A percentile compares a stretch with the other conserved stretches of the same genome.
Evolutionary conservation across 2,888 invertebrate genomes (phyloP).

Genomic region (Dynastes maya): DNA sequence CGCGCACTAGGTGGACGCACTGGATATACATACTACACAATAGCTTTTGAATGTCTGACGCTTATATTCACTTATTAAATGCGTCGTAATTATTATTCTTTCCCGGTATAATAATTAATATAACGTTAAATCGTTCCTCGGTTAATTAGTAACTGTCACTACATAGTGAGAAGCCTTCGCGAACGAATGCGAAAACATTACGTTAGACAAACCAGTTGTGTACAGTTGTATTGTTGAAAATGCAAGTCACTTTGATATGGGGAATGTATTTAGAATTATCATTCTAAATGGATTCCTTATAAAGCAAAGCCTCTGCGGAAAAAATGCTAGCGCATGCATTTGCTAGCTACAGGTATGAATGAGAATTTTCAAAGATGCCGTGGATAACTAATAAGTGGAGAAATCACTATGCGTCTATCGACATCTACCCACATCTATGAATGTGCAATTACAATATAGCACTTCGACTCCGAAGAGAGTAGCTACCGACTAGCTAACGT

Average conservation of each 20-base stretch:
- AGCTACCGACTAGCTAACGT: too few species aligned
- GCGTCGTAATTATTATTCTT: slow-evolving; percentile 13
- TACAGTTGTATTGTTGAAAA: slow-evolving; percentile 4
- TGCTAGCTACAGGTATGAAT: too few species aligned
- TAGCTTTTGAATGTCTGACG: neutral
- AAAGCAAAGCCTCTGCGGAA: neutral
- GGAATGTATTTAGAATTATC: slow-evolving; percentile 19
- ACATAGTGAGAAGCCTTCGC: neutral
- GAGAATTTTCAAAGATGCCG: too few species aligned
- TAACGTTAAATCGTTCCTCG: slow-evolving; percentile 9
- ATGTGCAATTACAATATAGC: too few species aligned
- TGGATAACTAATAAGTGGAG: too few species aligned
- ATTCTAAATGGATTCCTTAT: slow-evolving; percentile 15
- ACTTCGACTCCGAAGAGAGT: too few species aligned
- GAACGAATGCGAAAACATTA: slow-evolving; percentile 22
- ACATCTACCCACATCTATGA: too few species aligned
- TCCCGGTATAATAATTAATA: neutral
- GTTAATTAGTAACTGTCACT: slow-evolving; percentile 23
- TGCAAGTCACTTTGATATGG: slow-evolving; percentile 20
- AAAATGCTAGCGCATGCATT: too few species aligned
- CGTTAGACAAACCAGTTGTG: slow-evolving; percentile 11
- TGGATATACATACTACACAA: too few species aligned
- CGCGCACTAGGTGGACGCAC: too few species aligned
- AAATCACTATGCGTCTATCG: too few species aligned
- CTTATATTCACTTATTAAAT: slow-evolving; percentile 5